Base-by-base conservation (phyloP, 2,888 invertebrate species). In the Troides helena region DNA sequence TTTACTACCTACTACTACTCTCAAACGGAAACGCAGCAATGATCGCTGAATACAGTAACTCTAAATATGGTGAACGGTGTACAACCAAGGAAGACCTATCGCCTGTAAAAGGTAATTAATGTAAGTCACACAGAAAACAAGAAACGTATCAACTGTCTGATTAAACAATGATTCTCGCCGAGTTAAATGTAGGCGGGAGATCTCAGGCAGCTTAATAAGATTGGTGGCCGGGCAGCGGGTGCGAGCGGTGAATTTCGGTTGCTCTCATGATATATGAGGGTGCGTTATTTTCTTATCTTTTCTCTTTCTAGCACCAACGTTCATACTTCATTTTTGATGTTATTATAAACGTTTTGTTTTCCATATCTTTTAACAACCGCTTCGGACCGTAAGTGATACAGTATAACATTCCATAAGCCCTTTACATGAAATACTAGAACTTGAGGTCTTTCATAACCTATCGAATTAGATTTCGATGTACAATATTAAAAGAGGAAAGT, bases 241-340 rank as follows among this genome's bases (percentile, higher is more conserved):
- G 84, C 85, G 84, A 80, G 82, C 84, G 80, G 80, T 85, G 88
- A 90, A 88, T 90, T 90, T 86, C 86, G 84, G 90, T 88, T 91
- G 90, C 91, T 92, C 88, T 84, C 86, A 92, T 93, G 92, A 93
- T 92, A 91, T 92, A 92, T 90, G 90, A 84, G 84, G 83, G 87
- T 83, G 91, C 87, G 91, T 92, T 92, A 92, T 92, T 90, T 92
- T 90, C 92, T 92, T 92, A 92, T 92, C 92, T 90, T 88, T 87
- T 89, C 89, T 89, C 88, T 89, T 88, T 89, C 90, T 91, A 89
- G 88, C 90, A 89, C 88, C 87, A 88, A 86, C 85, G 84, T 79
- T 86, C 89, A 90, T 91, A 89, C 89, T 89, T 91, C 89, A 91
- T 91, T 89, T 84, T 74, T 81, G 82, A 82, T 82, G 84, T 85